Evolutionary conservation across 2,888 invertebrate genomes (phyloP).

Genomic region (Epicampocera succincta): DNA sequence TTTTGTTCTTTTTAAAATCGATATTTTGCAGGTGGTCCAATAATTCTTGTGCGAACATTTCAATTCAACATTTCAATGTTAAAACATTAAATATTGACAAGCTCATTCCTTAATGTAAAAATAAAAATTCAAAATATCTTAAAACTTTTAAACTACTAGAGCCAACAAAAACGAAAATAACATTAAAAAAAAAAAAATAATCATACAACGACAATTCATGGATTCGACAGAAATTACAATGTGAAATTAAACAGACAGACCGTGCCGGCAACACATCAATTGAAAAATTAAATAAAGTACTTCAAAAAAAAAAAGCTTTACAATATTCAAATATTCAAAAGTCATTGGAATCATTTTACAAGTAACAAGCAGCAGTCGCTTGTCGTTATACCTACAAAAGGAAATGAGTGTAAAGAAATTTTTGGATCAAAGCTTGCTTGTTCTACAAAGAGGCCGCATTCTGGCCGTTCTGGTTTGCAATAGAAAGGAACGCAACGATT

Average conservation of each 20-base stretch:
- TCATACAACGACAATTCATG: constrained; percentile 39
- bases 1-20: constrained; percentile 6
- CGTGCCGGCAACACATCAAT: constrained; percentile 78
- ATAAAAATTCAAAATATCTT: constrained; percentile 15
- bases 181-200: constrained; percentile 27
- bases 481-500: too few species aligned
- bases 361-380: not conserved
- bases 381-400: not conserved
- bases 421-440: too few species aligned
- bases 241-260: constrained; percentile 58
- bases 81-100: constrained; percentile 70
- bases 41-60: constrained; percentile 47
- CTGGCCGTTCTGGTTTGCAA: too few species aligned
- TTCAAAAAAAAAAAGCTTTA: constrained; percentile 74
- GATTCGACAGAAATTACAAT: constrained; percentile 49
- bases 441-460: too few species aligned
- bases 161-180: not conserved
- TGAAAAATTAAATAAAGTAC: constrained; percentile 77
- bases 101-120: constrained; percentile 70
- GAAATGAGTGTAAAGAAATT: too few species aligned
- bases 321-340: constrained; percentile 74
- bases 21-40: constrained; percentile 67
- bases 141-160: constrained; percentile 20
- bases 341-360: constrained; percentile 55
- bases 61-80: constrained; percentile 58